phyloP scores from a whole-genome alignment of 2,113 vertebrate species.

The Sturnus vulgaris region DNA sequence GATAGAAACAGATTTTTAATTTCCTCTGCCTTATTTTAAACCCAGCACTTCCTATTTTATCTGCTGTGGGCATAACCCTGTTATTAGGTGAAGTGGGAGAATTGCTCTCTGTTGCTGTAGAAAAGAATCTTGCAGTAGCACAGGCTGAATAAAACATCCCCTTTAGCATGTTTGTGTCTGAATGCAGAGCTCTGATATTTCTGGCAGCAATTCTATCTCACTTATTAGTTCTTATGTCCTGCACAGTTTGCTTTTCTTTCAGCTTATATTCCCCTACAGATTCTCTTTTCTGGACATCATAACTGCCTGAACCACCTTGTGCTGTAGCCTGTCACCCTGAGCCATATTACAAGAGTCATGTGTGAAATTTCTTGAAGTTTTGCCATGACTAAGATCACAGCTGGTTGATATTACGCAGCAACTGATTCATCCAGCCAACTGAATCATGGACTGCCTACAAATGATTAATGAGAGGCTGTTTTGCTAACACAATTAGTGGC shows the following conservation, averaged over 20 bases:
- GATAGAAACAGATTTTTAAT: background rate
- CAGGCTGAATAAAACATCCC: background rate
- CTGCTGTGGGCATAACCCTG: background rate
- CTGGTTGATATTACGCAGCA: background rate
- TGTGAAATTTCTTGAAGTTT: background rate
- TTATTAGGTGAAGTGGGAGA: background rate
- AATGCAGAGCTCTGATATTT: background rate
- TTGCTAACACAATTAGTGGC: slow-evolving; percentile 15
- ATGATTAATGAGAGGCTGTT: slow-evolving; percentile 17
- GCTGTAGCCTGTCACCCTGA: background rate
- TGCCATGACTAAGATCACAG: slow-evolving; percentile 16
- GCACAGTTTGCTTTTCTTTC: background rate
- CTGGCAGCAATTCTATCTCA: background rate
- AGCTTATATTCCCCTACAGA: background rate
- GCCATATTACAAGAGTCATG: background rate
- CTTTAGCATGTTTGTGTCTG: background rate
- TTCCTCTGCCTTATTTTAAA: background rate
- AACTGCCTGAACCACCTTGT: background rate
- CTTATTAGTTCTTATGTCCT: background rate
- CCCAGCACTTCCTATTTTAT: background rate
- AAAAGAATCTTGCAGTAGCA: background rate
- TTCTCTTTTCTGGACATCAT: background rate
- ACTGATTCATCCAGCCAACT: background rate
- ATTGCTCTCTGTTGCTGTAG: background rate
- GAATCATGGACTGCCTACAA: slow-evolving; percentile 30